Evolutionary conservation across 2,888 invertebrate genomes (phyloP), one percentile per base, ranked within the genome.

Genomic region (Elysia crispata): DNA sequence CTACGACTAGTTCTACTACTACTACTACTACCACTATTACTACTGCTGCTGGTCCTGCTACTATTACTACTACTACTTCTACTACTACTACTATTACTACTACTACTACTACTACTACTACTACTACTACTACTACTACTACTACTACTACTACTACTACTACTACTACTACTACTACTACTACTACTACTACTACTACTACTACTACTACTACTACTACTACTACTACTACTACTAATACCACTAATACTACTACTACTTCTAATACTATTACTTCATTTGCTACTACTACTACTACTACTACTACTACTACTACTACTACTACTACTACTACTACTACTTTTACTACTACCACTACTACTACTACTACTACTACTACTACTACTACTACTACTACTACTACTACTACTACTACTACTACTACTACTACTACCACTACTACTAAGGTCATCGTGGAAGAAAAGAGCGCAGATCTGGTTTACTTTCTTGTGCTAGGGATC

Each of bases 321-420:
- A 72, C 72, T 72, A 41, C 72, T 72, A 72, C 72, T 70, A 70
- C 31, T 33, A 70, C 31, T 33, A 72, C 49, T 49, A 41, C 72
- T 72, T 49, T 49, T 33, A 72, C 72, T 41, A 23, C 41, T 41
- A n/a, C 72, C 23, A 41, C 72, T 72, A 72, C 49, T 41, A 72
- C 72, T 49, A 41, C 72, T 72, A 72, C 41, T 49, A 41, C 72
- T 72, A 72, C 72, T 72, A 41, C 31, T 33, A 70, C 31, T 33
- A 33, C 70, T 70, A 70, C 33, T 70, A 70, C 33, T n/a, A 70
- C 41, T 70, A 70, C 41, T 33, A 33, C 70, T 70, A 70, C 41
- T n/a, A 70, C 41, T 70, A 70, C 41, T 33, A 70, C 70, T 70
- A 33, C 33, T 70, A 70, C 33, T 70, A 70, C 41, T 33, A 70